Evolutionary conservation across 1,140 invertebrate genomes (phyloP).

Genomic region (Anadara kagoshimensis): DNA sequence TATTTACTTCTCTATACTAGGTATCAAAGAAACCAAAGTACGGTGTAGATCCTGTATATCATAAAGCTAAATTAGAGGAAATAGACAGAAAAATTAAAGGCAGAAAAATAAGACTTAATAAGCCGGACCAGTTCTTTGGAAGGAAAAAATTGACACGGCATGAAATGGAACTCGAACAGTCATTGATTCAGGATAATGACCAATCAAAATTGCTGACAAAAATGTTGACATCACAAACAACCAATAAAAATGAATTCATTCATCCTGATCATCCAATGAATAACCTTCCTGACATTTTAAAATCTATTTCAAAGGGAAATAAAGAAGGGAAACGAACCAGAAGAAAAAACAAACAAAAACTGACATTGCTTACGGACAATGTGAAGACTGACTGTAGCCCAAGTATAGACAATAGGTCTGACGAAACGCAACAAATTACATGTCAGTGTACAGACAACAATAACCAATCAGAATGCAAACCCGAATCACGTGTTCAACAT

Average conservation of each 20-base stretch:
- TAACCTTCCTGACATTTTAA: constrained; percentile 54
- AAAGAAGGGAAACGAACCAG: neutral
- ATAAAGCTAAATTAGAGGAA: constrained; percentile 41
- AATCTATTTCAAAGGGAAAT: constrained; percentile 8
- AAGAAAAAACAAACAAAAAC: neutral
- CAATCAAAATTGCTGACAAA: constrained; percentile 39
- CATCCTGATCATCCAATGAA: constrained; percentile 54
- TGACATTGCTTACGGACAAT: too few species aligned
- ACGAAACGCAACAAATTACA: neutral
- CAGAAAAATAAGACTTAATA: constrained; percentile 36
- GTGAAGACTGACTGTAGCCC: too few species aligned
- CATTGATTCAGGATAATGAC: constrained; percentile 41
- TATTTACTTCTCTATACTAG: constrained; percentile 1
- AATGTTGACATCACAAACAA: constrained; percentile 29
- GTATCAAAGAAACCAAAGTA: constrained; percentile 36
- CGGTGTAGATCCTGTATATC: constrained; percentile 44
- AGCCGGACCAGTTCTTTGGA: constrained; percentile 52
- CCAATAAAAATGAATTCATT: neutral
- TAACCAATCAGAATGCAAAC: neutral
- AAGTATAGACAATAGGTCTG: too few species aligned
- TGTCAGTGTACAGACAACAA: neutral
- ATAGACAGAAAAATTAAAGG: constrained; percentile 59
- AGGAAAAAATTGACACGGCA: constrained; percentile 50
- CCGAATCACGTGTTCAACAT: neutral
- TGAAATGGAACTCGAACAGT: constrained; percentile 63